Conservation (phyloP, 2,797 vertebrate genomes). For the Lacerta agilis region DNA sequence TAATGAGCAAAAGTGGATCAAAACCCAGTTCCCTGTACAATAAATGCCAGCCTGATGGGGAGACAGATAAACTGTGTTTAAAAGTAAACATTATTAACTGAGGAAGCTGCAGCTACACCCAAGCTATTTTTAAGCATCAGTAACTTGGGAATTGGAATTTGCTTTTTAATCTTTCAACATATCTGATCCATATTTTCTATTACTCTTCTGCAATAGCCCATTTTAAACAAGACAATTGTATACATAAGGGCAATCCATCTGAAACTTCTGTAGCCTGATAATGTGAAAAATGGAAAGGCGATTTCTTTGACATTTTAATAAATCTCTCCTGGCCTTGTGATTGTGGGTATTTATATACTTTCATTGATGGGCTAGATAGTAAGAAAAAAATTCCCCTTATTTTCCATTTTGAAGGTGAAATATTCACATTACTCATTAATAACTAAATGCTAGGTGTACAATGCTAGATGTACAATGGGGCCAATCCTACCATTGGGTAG, state of each 20-base stretch:
- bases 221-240: constrained; percentile 9
- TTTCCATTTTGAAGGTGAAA: neutral
- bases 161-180: constrained; percentile 42
- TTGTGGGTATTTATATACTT: neutral
- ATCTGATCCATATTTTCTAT: constrained; percentile 37
- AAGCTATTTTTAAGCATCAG: constrained; percentile 18
- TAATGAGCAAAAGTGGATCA: constrained; percentile 28
- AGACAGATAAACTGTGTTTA: constrained; percentile 28
- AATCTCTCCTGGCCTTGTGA: constrained; percentile 1
- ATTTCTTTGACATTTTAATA: constrained; percentile 1
- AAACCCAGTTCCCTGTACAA: constrained; percentile 4
- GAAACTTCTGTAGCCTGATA: constrained; percentile 31
- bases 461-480: neutral
- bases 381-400: neutral
- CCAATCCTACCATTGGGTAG: too few relatives aligned
- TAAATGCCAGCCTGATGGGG: neutral
- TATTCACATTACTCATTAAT: neutral
- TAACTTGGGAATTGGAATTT: constrained; percentile 32
- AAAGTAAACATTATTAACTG: neutral
- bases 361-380: neutral
- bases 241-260: constrained; percentile 18
- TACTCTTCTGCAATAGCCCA: constrained; percentile 7
- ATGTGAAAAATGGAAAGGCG: constrained; percentile 27
- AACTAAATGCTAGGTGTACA: neutral
- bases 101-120: constrained; percentile 13